phyloP scores from a whole-genome alignment of 2,888 invertebrate genomes.

The Nomada lathburiana region DNA sequence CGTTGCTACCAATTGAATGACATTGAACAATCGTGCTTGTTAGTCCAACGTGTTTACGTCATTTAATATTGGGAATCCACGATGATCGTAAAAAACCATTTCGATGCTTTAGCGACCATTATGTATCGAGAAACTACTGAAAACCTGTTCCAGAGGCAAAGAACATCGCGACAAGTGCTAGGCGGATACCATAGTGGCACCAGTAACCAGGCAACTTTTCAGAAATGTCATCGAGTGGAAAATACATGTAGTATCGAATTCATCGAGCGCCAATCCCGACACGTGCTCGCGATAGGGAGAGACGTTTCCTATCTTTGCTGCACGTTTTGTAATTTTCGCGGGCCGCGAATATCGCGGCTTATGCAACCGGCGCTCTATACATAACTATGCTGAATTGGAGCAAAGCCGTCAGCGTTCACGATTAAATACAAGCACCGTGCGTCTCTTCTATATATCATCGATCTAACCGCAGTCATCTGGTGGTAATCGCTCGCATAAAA shows the following conservation, averaged over 20 bases:
- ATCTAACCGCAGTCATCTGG: constrained; percentile 12
- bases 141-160: constrained; percentile 36
- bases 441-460: constrained; percentile 33
- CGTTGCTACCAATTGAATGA: not conserved
- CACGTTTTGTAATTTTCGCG: constrained; percentile 24
- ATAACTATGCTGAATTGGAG: constrained; percentile 49
- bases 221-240: not conserved
- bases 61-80: constrained; percentile 6
- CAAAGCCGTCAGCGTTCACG: constrained; percentile 46
- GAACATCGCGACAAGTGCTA: not conserved
- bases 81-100: not conserved
- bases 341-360: constrained; percentile 44
- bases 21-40: not conserved
- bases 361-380: constrained; percentile 40
- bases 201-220: constrained; percentile 6
- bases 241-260: not conserved
- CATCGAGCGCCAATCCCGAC: not conserved
- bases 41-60: not conserved
- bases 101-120: constrained; percentile 14
- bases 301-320: not conserved
- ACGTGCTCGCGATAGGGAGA: not conserved
- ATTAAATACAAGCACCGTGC: constrained; percentile 47
- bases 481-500: constrained; percentile 4
- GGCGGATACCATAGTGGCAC: not conserved
- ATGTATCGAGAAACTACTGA: constrained; percentile 39